Evolutionary conservation across 1,140 invertebrate genomes (phyloP), one percentile per base, ranked within the genome.

Genomic region (Neodiprion pinetum): DNA sequence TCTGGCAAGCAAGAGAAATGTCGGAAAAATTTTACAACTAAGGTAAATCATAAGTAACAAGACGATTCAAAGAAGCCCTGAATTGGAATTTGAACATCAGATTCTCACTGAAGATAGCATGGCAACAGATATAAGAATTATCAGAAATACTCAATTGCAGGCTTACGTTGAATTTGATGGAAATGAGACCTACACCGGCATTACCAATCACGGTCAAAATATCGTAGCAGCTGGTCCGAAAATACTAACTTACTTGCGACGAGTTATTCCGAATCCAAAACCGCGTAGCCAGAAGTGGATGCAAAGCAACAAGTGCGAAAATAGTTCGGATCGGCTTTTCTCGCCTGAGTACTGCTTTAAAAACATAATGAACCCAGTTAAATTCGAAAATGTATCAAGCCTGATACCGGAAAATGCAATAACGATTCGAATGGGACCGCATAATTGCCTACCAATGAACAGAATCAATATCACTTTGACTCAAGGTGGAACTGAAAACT

Each of bases 311-410:
- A 98, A 96, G 97, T 90, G 92, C n/a, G 89, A 91, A 5, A 89
- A 91, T 4, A 84, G 92, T 0, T 84, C 91, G 7, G 92, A 93
- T 1, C 89, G 92, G 72, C 83, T 82, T 50, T 97, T 93, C 0
- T 98, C 96, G 0, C 93, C 97, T 5, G 95, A 96, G 79, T 99
- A 99, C 83, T 95, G 97, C 82, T 96, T 96, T 0, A 98, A 98
- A 83, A 99, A 98, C 85, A 87, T 98, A 8, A 85, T 97, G 67
- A 93, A 88, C 77, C 93, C 95, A 17, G 96, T 98, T 0, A 87
- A 96, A 1, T 98, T 98, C 81, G 94, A 97, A 80, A 95, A 97
- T 85, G 94, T 94, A 0, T 87, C 95, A 1, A 88, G 90, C 9
- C 88, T 94, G 70, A 92, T 98, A 40, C 96, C 95, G 0, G 87